Evolutionary conservation across 92 coral and sea anemone genomes (phyloP).

Genomic region (Porites divaricata): DNA sequence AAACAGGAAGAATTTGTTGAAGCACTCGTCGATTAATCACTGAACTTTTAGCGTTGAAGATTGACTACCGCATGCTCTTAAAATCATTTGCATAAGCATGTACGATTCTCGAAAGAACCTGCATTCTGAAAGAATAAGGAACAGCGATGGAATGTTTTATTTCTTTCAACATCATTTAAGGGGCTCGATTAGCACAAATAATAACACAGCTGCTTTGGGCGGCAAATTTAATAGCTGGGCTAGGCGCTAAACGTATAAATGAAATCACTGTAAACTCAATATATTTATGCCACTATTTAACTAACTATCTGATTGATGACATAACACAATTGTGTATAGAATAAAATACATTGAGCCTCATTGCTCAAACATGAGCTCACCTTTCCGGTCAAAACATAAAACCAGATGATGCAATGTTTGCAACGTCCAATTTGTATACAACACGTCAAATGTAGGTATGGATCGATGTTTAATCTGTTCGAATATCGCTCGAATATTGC

Average conservation of each 20-base stretch:
- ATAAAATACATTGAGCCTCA: background rate
- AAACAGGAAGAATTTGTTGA: background rate
- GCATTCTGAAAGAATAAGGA: background rate
- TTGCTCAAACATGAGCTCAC: background rate
- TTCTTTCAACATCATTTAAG: conserved; percentile 17
- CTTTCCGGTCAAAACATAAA: background rate
- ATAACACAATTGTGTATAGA: background rate
- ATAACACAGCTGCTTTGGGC: background rate
- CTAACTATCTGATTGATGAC: background rate
- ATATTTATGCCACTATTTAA: background rate
- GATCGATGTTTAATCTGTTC: background rate
- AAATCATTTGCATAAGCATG: conserved; percentile 21
- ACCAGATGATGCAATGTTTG: background rate
- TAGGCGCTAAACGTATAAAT: background rate
- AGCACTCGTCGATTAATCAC: background rate
- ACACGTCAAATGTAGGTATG: background rate
- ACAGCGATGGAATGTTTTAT: background rate
- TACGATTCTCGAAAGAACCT: background rate
- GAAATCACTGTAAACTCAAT: background rate
- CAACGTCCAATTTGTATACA: background rate
- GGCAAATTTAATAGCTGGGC: background rate
- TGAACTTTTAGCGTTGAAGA: too few species aligned
- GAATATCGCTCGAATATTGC: conserved; percentile 13
- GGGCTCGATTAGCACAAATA: background rate
- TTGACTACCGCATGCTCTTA: background rate